These are phyloP conservation scores for Notospermus geniculatus DNA, from an alignment of 1,140 invertebrate species.

Conservation along the genomic window DNA sequence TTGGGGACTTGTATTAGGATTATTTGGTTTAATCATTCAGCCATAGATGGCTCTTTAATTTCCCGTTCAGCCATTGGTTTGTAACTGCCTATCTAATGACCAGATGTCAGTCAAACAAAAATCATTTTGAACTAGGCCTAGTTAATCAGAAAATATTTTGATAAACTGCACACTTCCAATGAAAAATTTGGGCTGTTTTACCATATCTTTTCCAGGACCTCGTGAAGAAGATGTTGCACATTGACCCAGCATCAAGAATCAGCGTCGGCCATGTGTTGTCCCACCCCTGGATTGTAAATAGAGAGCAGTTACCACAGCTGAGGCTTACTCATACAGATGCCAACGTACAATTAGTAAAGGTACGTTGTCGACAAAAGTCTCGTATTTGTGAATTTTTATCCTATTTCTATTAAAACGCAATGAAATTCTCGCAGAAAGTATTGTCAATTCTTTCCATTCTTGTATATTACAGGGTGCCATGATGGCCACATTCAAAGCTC, in stretches of 20 bases:
- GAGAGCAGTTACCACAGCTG: constrained; percentile 50
- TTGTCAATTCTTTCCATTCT: constrained; percentile 9
- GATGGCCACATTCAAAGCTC: constrained; percentile 78
- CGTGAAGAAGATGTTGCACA: constrained; percentile 86
- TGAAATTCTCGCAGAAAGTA: neutral
- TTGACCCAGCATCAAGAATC: constrained; percentile 84
- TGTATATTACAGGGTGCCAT: constrained; percentile 66
- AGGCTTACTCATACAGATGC: constrained; percentile 50
- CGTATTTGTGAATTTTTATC: no score
- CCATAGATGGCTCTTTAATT: no score
- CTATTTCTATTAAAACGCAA: no score
- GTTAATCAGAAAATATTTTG: neutral
- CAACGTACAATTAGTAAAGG: constrained; percentile 47
- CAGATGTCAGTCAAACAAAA: no score
- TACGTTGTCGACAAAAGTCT: constrained; percentile 27
- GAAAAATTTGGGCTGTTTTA: no score
- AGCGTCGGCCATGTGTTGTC: constrained; percentile 80
- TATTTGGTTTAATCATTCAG: no score
- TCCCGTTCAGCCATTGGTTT: no score
- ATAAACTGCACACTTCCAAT: neutral
- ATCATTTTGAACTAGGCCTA: no score
- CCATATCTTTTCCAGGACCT: constrained; percentile 61
- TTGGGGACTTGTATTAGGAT: no score
- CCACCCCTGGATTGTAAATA: constrained; percentile 73
- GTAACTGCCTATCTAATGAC: no score